Base-by-base conservation (phyloP, 2,797 vertebrate genomes). In the Heliangelus exortis region DNA sequence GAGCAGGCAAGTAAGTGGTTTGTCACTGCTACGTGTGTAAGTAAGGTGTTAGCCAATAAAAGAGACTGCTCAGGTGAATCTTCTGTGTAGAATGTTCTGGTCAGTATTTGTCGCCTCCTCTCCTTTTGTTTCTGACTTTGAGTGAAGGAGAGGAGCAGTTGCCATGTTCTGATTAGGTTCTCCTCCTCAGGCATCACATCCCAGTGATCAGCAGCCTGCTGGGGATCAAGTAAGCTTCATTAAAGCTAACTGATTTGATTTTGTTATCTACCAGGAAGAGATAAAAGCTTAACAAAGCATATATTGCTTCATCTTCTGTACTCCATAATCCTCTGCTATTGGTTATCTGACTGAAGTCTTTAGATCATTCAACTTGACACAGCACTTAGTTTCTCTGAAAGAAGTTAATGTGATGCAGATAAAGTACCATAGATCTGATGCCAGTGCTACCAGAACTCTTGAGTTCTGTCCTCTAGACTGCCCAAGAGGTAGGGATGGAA, bases 1-100 rank as follows among this genome's bases (percentile, higher is more conserved):
- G 99, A 92, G 99, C 99, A 89, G 99, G 99, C 78, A 99, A 98
- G 99, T 99, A 98, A 98, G 99, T 95, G 79, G 55, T 86, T 91
- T 63, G 11, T 61, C 68, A 18, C 4, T n/a, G 9, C 20, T 67
- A 62, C 12, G 3, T 51, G 45, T 71, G 29, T 72, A 66, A 68
- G 59, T 85, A 69, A 47, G 72, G 63, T 74, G 89, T 74, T 80
- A 80, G 50, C 45, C 15, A 17, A 72, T 79, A 28, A 47, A 82
- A 68, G 53, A 57, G n/a, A 8, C 48, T 69, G 31, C 43, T 91
- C 43, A 36, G 26, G 13, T 66, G 19, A 39, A 76, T 22, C n/a
- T 65, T 45, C 26, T 33, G 2, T 82, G 28, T 82, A 36, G 36
- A 53, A 33, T 72, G 59, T 76, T 76, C 31, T 79, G 48, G 36